Evolutionary conservation across 2,797 vertebrate genomes (phyloP).

Genomic region (Adrianichthys oophorus): DNA sequence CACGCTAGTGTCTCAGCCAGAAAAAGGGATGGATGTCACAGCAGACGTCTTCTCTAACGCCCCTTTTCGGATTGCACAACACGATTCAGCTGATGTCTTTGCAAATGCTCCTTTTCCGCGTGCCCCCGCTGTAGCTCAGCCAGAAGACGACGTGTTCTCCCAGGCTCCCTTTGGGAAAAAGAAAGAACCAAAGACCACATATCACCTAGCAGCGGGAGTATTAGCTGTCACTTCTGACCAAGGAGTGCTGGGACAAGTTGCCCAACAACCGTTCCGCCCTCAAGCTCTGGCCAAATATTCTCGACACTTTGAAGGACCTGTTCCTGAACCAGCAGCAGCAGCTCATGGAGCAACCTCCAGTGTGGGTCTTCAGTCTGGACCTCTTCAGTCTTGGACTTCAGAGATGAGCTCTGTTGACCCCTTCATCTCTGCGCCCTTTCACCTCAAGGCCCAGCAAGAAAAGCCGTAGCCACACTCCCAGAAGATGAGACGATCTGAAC

Average conservation of each 20-base stretch:
- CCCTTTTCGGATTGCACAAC: slow-evolving; percentile 79
- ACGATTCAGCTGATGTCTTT: slow-evolving; percentile 84
- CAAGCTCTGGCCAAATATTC: slow-evolving; percentile 92
- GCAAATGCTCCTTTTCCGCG: slow-evolving; percentile 90
- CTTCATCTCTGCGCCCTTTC: slow-evolving; percentile 91
- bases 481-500: slow-evolving; percentile 22
- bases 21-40: slow-evolving; percentile 17
- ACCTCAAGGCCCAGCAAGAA: slow-evolving; percentile 84
- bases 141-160: slow-evolving; percentile 88
- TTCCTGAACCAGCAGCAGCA: slow-evolving; percentile 51
- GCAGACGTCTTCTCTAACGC: slow-evolving; percentile 88
- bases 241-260: slow-evolving; percentile 64
- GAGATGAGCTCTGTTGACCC: slow-evolving; percentile 79
- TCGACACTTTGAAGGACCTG: slow-evolving; percentile 85
- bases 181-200: slow-evolving; percentile 69
- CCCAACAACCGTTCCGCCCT: slow-evolving; percentile 84
- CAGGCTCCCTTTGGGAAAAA: slow-evolving; percentile 92
- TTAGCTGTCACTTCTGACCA: slow-evolving; percentile 57
- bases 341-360: slow-evolving; percentile 59
- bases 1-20: slow-evolving; percentile 27
- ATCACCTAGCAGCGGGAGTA: slow-evolving; percentile 39
- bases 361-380: slow-evolving; percentile 74
- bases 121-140: slow-evolving; percentile 38
- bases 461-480: slow-evolving; percentile 76
- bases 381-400: slow-evolving; percentile 76